These are phyloP conservation scores for Saccostrea echinata DNA, from an alignment of 1,140 invertebrate genomes.

Conservation along the genomic window DNA sequence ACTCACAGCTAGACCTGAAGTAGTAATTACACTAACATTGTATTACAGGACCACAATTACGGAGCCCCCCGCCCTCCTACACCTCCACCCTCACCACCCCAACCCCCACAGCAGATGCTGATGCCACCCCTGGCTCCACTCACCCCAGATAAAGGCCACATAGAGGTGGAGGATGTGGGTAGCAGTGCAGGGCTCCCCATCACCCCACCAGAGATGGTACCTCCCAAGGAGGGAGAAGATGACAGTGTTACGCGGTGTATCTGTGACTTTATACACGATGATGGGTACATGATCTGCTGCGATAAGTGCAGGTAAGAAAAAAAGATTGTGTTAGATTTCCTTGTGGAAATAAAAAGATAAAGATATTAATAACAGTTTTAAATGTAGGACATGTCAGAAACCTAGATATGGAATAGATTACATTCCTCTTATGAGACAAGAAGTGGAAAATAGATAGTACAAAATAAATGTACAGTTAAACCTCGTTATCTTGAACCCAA, in stretches of 20 bases:
- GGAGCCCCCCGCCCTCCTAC: conserved; percentile 86
- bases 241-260: conserved; percentile 95
- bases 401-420: no score
- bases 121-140: conserved; percentile 58
- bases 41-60: conserved; percentile 91
- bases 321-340: background rate
- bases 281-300: conserved; percentile 99
- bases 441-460: no score
- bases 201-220: conserved; percentile 61
- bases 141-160: conserved; percentile 79
- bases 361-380: no score
- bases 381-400: no score
- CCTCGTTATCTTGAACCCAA: no score
- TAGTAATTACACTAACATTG: conserved; percentile 79
- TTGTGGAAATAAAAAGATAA: no score
- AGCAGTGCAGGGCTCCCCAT: conserved; percentile 49
- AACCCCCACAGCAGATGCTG: conserved; percentile 51
- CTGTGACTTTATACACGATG: conserved; percentile 96
- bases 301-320: conserved; percentile 88
- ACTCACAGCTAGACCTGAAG: background rate
- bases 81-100: conserved; percentile 82
- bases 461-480: no score
- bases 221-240: conserved; percentile 67
- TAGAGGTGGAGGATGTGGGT: conserved; percentile 79
- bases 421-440: no score